Percentiles rank a stretch among this genome's conserved stretches.
Evolutionary conservation across 2,888 invertebrate species (phyloP).

Genomic region (Eutolmus rufibarbis): DNA sequence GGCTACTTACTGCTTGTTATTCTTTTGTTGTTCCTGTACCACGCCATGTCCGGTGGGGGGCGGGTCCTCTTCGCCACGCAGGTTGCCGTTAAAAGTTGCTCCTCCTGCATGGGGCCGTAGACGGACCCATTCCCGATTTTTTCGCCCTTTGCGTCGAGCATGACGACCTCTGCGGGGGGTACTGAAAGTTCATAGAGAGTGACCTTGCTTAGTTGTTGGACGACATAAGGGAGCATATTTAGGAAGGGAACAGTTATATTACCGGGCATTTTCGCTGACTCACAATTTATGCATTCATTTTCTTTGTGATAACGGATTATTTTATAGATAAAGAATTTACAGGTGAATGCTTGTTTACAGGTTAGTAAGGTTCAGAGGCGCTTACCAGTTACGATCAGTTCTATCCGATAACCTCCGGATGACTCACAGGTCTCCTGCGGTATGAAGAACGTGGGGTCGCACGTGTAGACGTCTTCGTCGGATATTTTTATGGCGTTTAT

Average conservation of each 20-base stretch:
- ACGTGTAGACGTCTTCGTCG: conserved; percentile 80
- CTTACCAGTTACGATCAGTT: conserved; percentile 77
- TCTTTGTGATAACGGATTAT: conserved; percentile 19
- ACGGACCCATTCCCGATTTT: conserved; percentile 66
- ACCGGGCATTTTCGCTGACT: conserved; percentile 28
- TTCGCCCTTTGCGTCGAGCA: conserved; percentile 71
- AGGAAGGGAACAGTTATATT: conserved; percentile 29
- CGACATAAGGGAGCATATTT: background rate
- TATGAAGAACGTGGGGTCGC: conserved; percentile 80
- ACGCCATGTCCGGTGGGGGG: conserved; percentile 83
- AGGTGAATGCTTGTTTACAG: background rate
- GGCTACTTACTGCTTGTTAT: conserved; percentile 64
- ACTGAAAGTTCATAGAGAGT: conserved; percentile 67
- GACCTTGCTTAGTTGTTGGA: background rate
- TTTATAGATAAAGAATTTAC: conserved; percentile 32
- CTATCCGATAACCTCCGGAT: conserved; percentile 74
- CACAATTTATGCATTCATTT: conserved; percentile 37
- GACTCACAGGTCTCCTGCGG: conserved; percentile 77
- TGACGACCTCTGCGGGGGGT: conserved; percentile 78
- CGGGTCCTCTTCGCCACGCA: conserved; percentile 77
- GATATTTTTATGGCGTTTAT: conserved; percentile 67
- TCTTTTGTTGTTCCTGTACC: conserved; percentile 80
- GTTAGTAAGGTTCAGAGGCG: conserved; percentile 48
- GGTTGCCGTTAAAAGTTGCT: conserved; percentile 58
- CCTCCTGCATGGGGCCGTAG: conserved; percentile 62